A percentile compares a stretch with the other conserved stretches of the same genome.
Conservation (phyloP, 92 coral and sea anemone species). For the Epizoanthus ramosus region DNA sequence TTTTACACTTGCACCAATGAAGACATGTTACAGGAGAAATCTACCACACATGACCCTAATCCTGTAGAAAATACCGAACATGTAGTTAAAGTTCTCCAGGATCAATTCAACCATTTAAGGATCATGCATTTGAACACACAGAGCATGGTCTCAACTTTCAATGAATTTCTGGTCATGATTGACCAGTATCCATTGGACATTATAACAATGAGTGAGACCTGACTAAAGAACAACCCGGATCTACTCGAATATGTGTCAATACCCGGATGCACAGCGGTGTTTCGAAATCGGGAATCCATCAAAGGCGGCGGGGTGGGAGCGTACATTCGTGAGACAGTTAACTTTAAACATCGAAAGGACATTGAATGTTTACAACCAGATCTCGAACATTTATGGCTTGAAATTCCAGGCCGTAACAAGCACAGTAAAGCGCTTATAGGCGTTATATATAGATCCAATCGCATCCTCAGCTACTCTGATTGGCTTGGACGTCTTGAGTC, state of each 20-base stretch:
- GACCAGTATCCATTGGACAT: constrained; percentile 24
- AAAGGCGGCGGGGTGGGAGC: constrained; percentile 53
- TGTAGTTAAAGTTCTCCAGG: constrained; percentile 28
- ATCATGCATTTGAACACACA: constrained; percentile 28
- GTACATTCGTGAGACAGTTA: constrained; percentile 49
- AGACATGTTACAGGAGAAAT: too few species aligned
- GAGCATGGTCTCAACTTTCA: constrained; percentile 14
- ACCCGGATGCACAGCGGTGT: constrained; percentile 37
- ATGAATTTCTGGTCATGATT: constrained; percentile 10
- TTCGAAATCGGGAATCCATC: constrained; percentile 56
- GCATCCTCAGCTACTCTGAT: constrained; percentile 14
- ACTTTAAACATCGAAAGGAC: constrained; percentile 52
- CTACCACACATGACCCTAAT: too few species aligned
- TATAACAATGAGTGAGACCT: constrained; percentile 42
- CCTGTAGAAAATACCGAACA: constrained; percentile 10
- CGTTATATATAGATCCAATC: constrained; percentile 45
- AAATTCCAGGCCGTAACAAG: constrained; percentile 57
- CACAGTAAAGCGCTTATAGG: constrained; percentile 54
- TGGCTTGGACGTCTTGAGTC: constrained; percentile 49
- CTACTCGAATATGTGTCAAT: constrained; percentile 43
- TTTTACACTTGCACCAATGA: too few species aligned
- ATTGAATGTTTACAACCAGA: constrained; percentile 52
- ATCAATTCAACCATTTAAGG: constrained; percentile 26
- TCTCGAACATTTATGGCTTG: constrained; percentile 57
- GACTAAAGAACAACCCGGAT: constrained; percentile 29